Evolutionary conservation across 2,888 invertebrate genomes (phyloP), one percentile per base, ranked within the genome.

Genomic region (Tipula confusa): DNA sequence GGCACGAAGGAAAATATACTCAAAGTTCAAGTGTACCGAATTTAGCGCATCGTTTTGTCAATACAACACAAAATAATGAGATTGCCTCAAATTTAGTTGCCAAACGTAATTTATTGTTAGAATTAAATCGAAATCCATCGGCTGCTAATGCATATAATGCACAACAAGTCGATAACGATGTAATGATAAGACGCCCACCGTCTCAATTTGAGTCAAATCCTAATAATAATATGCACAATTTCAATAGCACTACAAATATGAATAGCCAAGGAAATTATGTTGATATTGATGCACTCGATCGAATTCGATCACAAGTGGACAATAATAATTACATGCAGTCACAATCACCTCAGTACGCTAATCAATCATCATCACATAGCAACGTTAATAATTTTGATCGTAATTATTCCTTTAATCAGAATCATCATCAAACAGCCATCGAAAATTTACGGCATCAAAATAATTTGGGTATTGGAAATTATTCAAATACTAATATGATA

Each of bases 1-100:
- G 94, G 83, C 95, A 95, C 88, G 95, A 95, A 87, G 95, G 95
- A 85, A 95, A 95, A 89, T 95, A 95, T 88, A 95, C 95, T 48
- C 83, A 43, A 83, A 83, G 83, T 15, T 83, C 43, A 29, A 33
- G 33, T 29, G 83, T 83, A 9, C 95, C 95, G 1, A 95, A 86
- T 83, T 83, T 85, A 13, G 92, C 87, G 90, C 83, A 83, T n/a
- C 43, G 83, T 31, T 84, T 84, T 15, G 84, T 83, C 5, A 84
- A 83, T 38, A 43, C 83, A 38, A 48, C 83, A 33, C 80, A 29
- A 84, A 84, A 84, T 81, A 79, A 36, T 29, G 79, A 79, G 15
- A 33, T 33, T 83, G 13, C 29, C 0, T 48, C 28, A 7, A 28
- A 28, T 15, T 29, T 28, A 48, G 29, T 29, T 48, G 31, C 24